Conservation (phyloP, 2,113 vertebrate genomes). For the Aleadryas rufinucha region DNA sequence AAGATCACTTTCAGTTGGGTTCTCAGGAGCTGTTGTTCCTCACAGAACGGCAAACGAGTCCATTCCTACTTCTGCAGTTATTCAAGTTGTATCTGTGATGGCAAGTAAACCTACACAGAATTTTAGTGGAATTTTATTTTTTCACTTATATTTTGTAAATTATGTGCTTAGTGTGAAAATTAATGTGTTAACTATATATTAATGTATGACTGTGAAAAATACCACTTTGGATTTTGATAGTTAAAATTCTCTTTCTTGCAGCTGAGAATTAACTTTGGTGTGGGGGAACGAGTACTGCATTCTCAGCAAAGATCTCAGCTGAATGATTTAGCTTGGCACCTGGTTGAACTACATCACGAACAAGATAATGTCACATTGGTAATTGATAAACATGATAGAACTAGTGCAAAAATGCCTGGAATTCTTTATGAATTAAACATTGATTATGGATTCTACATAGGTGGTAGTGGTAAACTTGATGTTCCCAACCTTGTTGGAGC, state of each 20-base stretch:
- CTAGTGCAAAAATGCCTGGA: conserved; percentile 62
- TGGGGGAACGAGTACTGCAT: conserved; percentile 71
- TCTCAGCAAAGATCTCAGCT: conserved; percentile 76
- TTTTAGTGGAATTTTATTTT: neutral
- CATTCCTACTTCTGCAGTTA: neutral
- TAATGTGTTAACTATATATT: neutral
- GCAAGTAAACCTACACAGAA: neutral
- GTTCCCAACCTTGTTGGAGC: conserved; percentile 71
- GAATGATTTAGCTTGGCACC: conserved; percentile 87
- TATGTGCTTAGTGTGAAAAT: neutral
- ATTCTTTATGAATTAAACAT: conserved; percentile 67
- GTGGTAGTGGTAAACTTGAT: conserved; percentile 75
- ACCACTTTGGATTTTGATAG: neutral
- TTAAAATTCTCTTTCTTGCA: conserved; percentile 53
- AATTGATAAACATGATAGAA: conserved; percentile 78
- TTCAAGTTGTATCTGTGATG: neutral
- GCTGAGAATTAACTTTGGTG: conserved; percentile 82
- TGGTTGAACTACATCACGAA: conserved; percentile 73
- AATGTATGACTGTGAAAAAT: neutral
- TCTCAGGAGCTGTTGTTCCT: neutral
- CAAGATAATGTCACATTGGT: conserved; percentile 70
- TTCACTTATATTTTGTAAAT: neutral
- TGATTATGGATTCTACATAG: conserved; percentile 79
- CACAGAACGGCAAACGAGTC: neutral
- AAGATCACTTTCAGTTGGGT: neutral